Evolutionary conservation across 2,888 invertebrate genomes (phyloP).

Genomic region (Saturnia pavonia): DNA sequence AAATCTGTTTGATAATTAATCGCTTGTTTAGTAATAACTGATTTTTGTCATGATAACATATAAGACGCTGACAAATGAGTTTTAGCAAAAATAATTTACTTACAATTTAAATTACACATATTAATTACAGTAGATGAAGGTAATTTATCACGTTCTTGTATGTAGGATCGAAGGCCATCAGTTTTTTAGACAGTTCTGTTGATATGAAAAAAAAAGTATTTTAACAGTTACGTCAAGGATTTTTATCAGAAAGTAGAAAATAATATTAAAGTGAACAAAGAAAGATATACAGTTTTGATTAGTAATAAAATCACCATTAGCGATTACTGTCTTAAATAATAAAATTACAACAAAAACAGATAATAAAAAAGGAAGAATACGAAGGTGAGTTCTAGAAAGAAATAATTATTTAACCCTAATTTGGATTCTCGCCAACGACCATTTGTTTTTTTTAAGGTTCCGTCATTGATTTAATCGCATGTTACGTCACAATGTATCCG

Average conservation of each 20-base stretch:
- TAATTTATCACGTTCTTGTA: too few species aligned
- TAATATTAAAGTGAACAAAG: not conserved
- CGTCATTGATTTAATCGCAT: constrained; percentile 32
- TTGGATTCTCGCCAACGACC: not conserved
- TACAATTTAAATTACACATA: too few species aligned
- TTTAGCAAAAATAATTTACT: too few species aligned
- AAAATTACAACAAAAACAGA: not conserved
- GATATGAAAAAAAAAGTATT: too few species aligned
- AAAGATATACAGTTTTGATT: not conserved
- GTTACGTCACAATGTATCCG: constrained; percentile 56
- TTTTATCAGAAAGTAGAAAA: not conserved
- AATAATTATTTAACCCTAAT: constrained; percentile 12
- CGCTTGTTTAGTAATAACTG: too few species aligned
- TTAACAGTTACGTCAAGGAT: too few species aligned
- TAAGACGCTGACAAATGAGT: too few species aligned
- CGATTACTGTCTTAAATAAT: not conserved
- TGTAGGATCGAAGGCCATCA: too few species aligned
- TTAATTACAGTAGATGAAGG: too few species aligned
- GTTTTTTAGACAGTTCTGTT: too few species aligned
- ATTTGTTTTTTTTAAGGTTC: constrained; percentile 6
- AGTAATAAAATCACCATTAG: not conserved
- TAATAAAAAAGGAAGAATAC: not conserved
- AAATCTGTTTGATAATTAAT: too few species aligned
- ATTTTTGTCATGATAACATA: too few species aligned
- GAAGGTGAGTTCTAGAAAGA: not conserved